phyloP scores from a whole-genome alignment of 2,113 vertebrate species.

The Haemorhous mexicanus region DNA sequence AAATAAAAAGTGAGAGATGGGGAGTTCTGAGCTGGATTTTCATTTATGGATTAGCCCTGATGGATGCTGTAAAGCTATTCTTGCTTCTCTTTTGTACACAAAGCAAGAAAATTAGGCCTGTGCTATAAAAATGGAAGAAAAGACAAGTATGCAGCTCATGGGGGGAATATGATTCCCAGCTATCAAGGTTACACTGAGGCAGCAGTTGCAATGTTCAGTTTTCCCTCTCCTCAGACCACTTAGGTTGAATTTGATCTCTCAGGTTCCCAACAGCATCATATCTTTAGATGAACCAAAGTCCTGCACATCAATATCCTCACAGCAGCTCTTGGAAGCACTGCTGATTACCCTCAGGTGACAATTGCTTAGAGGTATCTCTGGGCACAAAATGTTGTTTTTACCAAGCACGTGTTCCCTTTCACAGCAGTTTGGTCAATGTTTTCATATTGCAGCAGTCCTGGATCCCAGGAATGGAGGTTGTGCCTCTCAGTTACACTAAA shows the following conservation, averaged over 20 bases:
- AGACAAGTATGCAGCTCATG: not conserved
- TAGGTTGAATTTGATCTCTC: not conserved
- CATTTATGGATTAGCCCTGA: not conserved
- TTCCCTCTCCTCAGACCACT: not conserved
- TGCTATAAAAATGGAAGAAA: not conserved
- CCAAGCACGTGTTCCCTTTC: not conserved
- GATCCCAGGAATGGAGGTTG: not conserved
- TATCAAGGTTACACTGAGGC: not conserved
- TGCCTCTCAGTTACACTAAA: not conserved
- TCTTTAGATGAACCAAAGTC: not conserved
- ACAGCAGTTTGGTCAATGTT: not conserved
- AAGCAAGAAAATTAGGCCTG: not conserved
- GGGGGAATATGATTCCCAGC: not conserved
- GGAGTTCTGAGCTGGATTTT: not conserved
- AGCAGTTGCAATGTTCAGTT: not conserved
- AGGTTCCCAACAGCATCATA: rapidly evolving
- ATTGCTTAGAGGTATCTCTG: not conserved
- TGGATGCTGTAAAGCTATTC: not conserved
- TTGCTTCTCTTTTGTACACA: not conserved
- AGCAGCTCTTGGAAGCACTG: not conserved
- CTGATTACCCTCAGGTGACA: not conserved
- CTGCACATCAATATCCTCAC: rapidly evolving
- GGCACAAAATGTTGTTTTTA: not conserved
- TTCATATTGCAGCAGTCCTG: not conserved
- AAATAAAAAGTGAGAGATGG: not conserved